Evolutionary conservation across 2,113 vertebrate species (phyloP).

Genomic region (Peromyscus leucopus): DNA sequence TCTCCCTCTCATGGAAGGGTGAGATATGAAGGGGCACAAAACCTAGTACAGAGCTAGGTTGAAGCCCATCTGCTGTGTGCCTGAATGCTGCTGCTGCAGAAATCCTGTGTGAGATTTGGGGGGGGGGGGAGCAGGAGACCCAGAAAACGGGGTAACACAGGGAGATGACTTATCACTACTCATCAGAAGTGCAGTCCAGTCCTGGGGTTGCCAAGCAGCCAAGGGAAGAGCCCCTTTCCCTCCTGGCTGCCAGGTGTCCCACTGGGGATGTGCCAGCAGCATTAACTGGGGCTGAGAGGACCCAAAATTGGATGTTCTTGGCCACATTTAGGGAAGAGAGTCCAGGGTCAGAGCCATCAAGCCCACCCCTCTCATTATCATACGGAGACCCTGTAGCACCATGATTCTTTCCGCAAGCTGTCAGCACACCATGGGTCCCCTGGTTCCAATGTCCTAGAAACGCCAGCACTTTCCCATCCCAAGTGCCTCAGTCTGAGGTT

Average conservation of each 20-base stretch:
- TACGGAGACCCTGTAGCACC: neutral
- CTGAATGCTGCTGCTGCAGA: neutral
- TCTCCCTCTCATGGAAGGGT: neutral
- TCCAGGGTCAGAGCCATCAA: neutral
- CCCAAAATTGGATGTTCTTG: neutral
- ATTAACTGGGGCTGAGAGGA: neutral
- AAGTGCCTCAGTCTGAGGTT: neutral
- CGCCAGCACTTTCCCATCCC: neutral
- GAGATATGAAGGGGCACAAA: neutral
- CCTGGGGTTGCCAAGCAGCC: neutral
- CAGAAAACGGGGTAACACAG: neutral
- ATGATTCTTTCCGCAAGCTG: neutral
- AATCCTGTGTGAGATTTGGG: neutral
- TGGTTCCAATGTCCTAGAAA: neutral
- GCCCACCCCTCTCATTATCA: neutral
- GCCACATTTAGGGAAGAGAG: neutral
- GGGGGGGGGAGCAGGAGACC: neutral
- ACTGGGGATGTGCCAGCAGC: neutral
- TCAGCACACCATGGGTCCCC: neutral
- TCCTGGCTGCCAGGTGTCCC: neutral
- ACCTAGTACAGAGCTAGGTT: neutral
- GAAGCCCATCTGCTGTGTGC: neutral
- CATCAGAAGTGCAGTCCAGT: neutral
- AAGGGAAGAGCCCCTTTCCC: neutral
- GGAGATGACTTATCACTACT: neutral